A percentile compares a stretch with the other conserved stretches of the same genome.
Conservation (phyloP, 2,888 invertebrate genomes). For the Agonopterix arenella region DNA sequence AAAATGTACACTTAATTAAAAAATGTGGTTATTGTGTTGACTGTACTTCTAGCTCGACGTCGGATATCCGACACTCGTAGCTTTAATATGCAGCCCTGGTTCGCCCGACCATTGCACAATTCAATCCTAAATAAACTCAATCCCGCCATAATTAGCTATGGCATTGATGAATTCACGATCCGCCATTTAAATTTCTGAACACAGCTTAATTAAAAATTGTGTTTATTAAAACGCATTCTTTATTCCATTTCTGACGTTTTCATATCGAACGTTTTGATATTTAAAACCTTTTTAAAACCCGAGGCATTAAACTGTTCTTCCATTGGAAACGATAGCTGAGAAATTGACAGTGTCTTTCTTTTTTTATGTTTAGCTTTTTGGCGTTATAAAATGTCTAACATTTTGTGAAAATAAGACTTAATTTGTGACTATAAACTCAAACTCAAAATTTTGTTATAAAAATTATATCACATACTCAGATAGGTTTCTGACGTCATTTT, state of each 20-base stretch:
- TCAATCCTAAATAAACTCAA: slow-evolving; percentile 65
- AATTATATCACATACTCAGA: too few species aligned
- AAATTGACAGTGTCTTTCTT: not conserved
- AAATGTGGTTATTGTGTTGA: slow-evolving; percentile 16
- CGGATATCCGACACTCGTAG: slow-evolving; percentile 68
- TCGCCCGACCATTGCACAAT: slow-evolving; percentile 51
- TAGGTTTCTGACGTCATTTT: too few species aligned
- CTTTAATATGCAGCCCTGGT: slow-evolving; percentile 54
- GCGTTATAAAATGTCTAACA: too few species aligned
- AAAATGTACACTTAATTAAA: not conserved
- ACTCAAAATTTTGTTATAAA: too few species aligned
- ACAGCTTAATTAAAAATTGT: slow-evolving; percentile 52
- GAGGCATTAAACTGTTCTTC: not conserved
- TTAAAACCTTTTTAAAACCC: not conserved
- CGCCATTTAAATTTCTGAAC: slow-evolving; percentile 41
- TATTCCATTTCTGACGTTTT: slow-evolving; percentile 15
- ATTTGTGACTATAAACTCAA: too few species aligned
- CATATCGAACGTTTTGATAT: slow-evolving; percentile 10
- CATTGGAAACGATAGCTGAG: not conserved
- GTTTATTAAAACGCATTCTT: slow-evolving; percentile 32
- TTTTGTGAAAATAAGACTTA: too few species aligned
- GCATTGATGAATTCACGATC: slow-evolving; percentile 59
- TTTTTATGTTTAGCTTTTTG: too few species aligned
- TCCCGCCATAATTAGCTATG: slow-evolving; percentile 63
- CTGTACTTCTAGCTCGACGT: slow-evolving; percentile 52